A percentile compares a stretch with the other conserved stretches of the same genome.
Evolutionary conservation across 1,140 invertebrate genomes (phyloP).

Genomic region (Drosophila sturtevanti): DNA sequence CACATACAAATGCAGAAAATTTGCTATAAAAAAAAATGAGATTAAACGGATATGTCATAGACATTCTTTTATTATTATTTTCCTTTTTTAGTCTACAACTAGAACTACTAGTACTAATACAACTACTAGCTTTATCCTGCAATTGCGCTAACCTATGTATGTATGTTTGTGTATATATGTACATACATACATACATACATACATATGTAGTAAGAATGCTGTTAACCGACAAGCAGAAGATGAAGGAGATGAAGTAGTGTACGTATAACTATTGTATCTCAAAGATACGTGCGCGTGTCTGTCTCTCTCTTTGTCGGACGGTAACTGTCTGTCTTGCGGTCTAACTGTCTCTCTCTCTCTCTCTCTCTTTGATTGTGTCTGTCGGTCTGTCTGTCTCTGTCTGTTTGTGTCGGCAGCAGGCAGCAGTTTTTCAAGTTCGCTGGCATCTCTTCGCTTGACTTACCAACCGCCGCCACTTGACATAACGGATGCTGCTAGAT

Average conservation of each 20-base stretch:
- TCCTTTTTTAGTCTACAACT: neutral
- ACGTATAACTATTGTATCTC: neutral
- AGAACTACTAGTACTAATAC: neutral
- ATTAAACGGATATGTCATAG: too few relatives aligned
- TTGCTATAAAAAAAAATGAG: too few relatives aligned
- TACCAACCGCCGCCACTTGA: conserved; percentile 11
- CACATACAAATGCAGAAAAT: too few relatives aligned
- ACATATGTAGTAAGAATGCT: conserved; percentile 2
- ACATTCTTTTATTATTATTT: too few relatives aligned
- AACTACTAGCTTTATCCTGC: neutral
- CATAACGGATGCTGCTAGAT: conserved; percentile 16
- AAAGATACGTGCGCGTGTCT: conserved; percentile 1
- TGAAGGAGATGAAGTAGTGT: neutral
- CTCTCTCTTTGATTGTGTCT: too few relatives aligned
- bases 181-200: conserved; percentile 17
- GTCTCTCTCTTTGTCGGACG: neutral
- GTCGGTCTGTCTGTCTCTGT: neutral
- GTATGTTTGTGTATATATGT: neutral
- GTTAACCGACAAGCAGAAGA: neutral
- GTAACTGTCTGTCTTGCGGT: conserved; percentile 1
- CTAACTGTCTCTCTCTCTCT: neutral
- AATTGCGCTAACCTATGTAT: neutral
- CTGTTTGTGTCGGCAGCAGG: conserved; percentile 41
- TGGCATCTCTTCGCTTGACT: conserved; percentile 16
- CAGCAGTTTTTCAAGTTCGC: conserved; percentile 19